Percentiles rank a stretch among this genome's conserved stretches.
These are phyloP conservation scores for Mesodorylaimus sp. DNA, from an alignment of 2,888 invertebrate species.

Conservation along the genomic window DNA sequence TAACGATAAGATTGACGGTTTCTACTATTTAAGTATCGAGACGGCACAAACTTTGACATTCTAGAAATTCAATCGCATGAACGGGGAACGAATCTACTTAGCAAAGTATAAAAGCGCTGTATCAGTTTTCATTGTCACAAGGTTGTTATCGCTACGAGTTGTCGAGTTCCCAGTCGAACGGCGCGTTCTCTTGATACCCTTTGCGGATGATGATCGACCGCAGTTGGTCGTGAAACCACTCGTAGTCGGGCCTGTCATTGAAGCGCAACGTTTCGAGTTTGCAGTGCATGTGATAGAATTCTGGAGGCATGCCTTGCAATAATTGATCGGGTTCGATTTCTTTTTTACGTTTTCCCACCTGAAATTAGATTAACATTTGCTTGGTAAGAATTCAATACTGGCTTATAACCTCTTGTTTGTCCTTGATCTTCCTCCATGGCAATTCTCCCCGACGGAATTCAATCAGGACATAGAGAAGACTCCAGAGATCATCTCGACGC, in stretches of 20 bases:
- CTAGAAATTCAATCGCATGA: no score
- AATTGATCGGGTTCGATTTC: slow-evolving; percentile 4
- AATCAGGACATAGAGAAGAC: slow-evolving; percentile 94
- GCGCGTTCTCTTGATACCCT: neutral
- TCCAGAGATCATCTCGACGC: slow-evolving; percentile 92
- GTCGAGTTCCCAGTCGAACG: neutral
- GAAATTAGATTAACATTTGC: no score
- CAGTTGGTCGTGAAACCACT: neutral
- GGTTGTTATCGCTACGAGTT: no score
- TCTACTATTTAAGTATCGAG: no score
- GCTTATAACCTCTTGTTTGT: no score
- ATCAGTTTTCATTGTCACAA: no score
- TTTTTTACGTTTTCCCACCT: no score
- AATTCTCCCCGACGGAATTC: slow-evolving; percentile 86
- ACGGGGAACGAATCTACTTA: no score
- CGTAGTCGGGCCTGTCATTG: neutral
- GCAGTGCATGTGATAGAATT: neutral
- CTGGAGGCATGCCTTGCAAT: neutral
- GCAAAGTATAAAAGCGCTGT: no score
- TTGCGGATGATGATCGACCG: neutral
- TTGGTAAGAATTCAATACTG: no score
- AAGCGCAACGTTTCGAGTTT: neutral
- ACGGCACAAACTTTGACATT: no score
- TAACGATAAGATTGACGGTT: no score
- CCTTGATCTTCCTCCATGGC: slow-evolving; percentile 3